Conservation (phyloP, 2,888 invertebrate genomes). For the Hemithea aestivaria region DNA sequence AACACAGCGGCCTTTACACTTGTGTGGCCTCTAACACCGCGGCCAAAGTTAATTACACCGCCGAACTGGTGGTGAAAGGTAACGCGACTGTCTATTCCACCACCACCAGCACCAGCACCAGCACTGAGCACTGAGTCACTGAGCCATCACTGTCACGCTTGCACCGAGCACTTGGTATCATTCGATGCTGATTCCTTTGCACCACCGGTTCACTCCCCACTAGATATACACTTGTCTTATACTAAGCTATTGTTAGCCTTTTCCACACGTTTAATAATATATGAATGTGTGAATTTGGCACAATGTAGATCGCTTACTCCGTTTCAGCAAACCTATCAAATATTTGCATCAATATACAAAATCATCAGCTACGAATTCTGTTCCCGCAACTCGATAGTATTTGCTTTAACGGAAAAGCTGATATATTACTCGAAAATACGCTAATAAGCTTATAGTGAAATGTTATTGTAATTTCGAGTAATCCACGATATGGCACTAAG, state of each 20-base stretch:
- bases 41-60: constrained; percentile 85
- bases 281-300: too few species aligned
- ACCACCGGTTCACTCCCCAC: constrained; percentile 24
- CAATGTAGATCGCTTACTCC: too few species aligned
- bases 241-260: too few species aligned
- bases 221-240: not conserved
- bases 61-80: constrained; percentile 87
- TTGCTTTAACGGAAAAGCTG: too few species aligned
- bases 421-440: too few species aligned
- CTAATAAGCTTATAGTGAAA: not conserved
- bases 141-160: constrained; percentile 21
- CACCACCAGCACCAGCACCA: constrained; percentile 24
- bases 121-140: constrained; percentile 36
- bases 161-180: constrained; percentile 26
- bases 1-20: constrained; percentile 85
- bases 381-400: too few species aligned
- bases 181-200: constrained; percentile 26
- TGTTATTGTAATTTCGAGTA: constrained; percentile 14
- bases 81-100: constrained; percentile 35
- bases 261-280: too few species aligned
- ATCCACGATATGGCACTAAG: constrained; percentile 8
- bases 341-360: too few species aligned
- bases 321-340: too few species aligned
- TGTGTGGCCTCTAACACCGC: constrained; percentile 87
- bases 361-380: too few species aligned